These are phyloP conservation scores for Acipenser oxyrinchus DNA, from an alignment of 2,797 vertebrate genomes.

Conservation along the genomic window DNA sequence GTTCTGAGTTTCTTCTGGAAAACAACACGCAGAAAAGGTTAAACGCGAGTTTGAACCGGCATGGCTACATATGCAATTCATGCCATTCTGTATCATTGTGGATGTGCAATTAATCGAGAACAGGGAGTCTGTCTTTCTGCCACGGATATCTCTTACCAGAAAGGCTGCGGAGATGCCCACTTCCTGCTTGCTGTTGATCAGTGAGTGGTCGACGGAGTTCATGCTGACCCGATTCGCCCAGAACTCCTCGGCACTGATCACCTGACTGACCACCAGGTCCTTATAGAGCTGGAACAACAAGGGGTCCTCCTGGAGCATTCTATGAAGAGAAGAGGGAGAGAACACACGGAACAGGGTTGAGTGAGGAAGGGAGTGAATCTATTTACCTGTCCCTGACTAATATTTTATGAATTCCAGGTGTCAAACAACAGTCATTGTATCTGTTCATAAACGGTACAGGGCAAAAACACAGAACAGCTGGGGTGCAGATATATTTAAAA, in stretches of 20 bases:
- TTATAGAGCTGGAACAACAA: slow-evolving; percentile 97
- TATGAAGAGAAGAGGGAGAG: slow-evolving; percentile 48
- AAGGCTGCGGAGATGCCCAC: slow-evolving; percentile 97
- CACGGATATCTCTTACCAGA: slow-evolving; percentile 63
- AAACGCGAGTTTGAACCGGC: no score
- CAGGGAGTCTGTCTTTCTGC: no score
- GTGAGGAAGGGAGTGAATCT: not conserved
- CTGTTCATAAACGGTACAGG: no score
- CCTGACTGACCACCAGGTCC: slow-evolving; percentile 95
- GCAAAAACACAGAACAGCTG: no score
- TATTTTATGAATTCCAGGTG: not conserved
- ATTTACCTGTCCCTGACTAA: no score
- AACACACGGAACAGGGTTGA: not conserved
- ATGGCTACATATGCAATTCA: no score
- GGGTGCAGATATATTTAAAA: no score
- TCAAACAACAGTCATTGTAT: no score
- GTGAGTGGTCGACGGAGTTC: slow-evolving; percentile 64
- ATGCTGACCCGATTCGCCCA: slow-evolving; percentile 90
- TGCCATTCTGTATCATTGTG: no score
- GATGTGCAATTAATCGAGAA: no score
- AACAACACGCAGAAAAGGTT: no score
- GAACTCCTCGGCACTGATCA: slow-evolving; percentile 97
- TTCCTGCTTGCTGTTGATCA: slow-evolving; percentile 80
- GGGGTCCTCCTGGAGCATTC: slow-evolving; percentile 98
- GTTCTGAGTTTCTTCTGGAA: no score